phyloP scores from a whole-genome alignment of 2,113 vertebrate species.

The Nansenia antarctica region DNA sequence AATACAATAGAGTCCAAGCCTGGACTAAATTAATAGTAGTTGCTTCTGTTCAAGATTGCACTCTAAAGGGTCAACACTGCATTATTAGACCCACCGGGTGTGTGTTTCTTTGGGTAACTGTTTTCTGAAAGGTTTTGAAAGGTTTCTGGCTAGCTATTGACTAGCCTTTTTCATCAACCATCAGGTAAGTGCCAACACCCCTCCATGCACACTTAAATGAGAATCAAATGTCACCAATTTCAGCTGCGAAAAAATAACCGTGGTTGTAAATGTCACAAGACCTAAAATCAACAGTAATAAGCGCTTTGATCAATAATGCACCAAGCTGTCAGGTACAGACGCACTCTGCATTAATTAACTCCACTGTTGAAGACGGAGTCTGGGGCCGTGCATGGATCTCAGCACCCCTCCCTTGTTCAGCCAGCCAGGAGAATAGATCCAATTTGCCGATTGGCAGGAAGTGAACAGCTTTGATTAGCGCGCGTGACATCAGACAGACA shows the following conservation, averaged over 20 bases:
- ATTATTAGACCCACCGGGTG: background rate
- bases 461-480: slow-evolving; percentile 29
- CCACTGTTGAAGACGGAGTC: background rate
- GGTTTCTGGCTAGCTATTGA: slow-evolving; percentile 6
- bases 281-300: slow-evolving; percentile 58
- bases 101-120: no score
- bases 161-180: slow-evolving; percentile 37
- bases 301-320: slow-evolving; percentile 53
- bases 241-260: slow-evolving; percentile 33
- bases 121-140: background rate
- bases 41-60: background rate
- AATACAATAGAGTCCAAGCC: background rate
- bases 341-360: slow-evolving; percentile 42
- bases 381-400: background rate
- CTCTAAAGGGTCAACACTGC: background rate
- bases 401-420: background rate
- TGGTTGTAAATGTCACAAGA: slow-evolving; percentile 54
- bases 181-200: slow-evolving; percentile 36
- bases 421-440: slow-evolving; percentile 10
- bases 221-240: slow-evolving; percentile 41
- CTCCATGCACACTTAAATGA: slow-evolving; percentile 35
- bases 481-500: slow-evolving; percentile 22
- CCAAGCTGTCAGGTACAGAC: slow-evolving; percentile 39
- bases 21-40: background rate
- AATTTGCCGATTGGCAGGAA: slow-evolving; percentile 8